Conservation (phyloP, 2,113 vertebrate genomes). For the Grantiella picta region DNA sequence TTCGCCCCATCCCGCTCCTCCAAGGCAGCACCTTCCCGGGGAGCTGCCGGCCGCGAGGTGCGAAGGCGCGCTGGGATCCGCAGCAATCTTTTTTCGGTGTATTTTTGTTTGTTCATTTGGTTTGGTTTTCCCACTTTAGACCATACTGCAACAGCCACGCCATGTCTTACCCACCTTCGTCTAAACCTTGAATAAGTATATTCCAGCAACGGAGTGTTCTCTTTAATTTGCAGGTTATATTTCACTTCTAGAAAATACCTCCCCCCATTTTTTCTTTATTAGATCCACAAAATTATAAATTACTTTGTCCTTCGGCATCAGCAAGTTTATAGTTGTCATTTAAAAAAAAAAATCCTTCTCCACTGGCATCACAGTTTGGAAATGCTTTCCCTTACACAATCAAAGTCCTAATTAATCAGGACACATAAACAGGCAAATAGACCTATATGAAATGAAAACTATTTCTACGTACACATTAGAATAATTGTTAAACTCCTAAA, state of each 20-base stretch:
- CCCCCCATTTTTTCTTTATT: not conserved
- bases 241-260: not conserved
- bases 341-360: not conserved
- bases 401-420: not conserved
- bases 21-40: not conserved
- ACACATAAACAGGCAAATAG: not conserved
- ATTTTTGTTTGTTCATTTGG: too few relatives aligned
- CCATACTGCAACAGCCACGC: not conserved
- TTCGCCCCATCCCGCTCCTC: not conserved
- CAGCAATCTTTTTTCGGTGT: rapidly evolving
- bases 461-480: not conserved
- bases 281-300: not conserved
- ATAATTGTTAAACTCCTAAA: not conserved
- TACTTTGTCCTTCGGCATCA: not conserved
- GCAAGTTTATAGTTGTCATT: not conserved
- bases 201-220: not conserved
- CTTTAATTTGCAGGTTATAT: not conserved
- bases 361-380: not conserved
- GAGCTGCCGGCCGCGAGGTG: not conserved
- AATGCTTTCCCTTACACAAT: not conserved
- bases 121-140: not conserved
- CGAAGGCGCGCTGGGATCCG: not conserved
- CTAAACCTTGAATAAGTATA: not conserved
- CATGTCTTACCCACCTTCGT: rapidly evolving
- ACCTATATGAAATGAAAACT: not conserved